Percentiles rank a stretch among this genome's conserved stretches.
Evolutionary conservation across 2,797 vertebrate species (phyloP).

Genomic region (Anisognathus igniventris): DNA sequence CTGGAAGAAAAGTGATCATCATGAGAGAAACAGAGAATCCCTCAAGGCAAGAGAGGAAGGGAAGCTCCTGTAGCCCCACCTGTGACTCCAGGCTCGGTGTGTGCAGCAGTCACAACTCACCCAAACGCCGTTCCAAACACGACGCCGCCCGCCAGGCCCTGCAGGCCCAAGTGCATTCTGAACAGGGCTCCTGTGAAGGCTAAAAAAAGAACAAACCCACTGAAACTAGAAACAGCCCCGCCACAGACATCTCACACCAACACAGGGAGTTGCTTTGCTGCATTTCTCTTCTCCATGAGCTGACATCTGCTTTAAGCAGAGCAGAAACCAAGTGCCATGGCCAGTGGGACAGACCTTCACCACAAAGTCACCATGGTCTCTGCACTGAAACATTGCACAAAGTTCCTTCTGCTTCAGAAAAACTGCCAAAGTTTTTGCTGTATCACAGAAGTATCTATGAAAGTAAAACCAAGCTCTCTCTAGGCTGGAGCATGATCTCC

Average conservation of each 20-base stretch:
- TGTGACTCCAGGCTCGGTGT: not conserved
- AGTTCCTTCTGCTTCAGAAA: not conserved
- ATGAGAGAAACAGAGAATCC: not conserved
- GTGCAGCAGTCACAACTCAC: slow-evolving; percentile 73
- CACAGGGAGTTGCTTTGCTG: not conserved
- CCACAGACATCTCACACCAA: not conserved
- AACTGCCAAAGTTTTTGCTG: not conserved
- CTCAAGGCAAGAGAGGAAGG: not conserved
- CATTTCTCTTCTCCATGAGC: not conserved
- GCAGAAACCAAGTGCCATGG: not conserved
- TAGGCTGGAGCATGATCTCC: not conserved
- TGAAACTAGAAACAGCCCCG: not conserved
- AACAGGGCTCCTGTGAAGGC: slow-evolving; percentile 88
- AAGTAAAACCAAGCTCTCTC: not conserved
- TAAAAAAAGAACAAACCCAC: slow-evolving; percentile 47
- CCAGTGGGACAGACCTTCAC: not conserved
- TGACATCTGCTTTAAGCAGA: not conserved
- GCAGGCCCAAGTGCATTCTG: slow-evolving; percentile 85
- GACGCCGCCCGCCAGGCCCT: slow-evolving; percentile 81
- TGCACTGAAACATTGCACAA: not conserved
- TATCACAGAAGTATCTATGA: not conserved
- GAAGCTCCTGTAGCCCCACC: not conserved
- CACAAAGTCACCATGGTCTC: not conserved
- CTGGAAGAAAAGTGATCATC: not conserved
- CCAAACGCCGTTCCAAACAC: slow-evolving; percentile 83